phyloP scores from a whole-genome alignment of 2,797 vertebrate genomes.

The Callimico goeldii region DNA sequence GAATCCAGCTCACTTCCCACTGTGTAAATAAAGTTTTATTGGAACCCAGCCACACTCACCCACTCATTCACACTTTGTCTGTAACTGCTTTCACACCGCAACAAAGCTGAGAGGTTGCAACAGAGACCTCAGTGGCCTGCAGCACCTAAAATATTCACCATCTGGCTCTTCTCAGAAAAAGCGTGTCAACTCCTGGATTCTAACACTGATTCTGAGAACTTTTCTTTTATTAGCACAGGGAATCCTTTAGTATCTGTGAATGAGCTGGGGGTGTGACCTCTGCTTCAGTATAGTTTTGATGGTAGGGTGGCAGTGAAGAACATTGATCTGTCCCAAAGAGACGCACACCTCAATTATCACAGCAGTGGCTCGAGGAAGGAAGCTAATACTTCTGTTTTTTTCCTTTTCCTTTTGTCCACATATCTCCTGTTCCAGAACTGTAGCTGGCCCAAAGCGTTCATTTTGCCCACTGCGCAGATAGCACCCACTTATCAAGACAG shows the following conservation, averaged over 20 bases:
- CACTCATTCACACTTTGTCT: background rate
- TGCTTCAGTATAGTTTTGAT: background rate
- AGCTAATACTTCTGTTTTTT: background rate
- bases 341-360: background rate
- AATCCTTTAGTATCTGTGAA: background rate
- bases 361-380: background rate
- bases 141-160: background rate
- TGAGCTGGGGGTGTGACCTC: background rate
- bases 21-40: slow-evolving; percentile 26
- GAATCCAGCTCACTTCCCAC: background rate
- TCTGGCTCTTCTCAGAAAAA: background rate
- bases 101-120: background rate
- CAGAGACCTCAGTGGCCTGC: background rate
- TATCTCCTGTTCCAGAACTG: background rate
- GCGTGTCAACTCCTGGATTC: too few species aligned
- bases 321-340: background rate
- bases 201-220: background rate
- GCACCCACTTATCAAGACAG: too few species aligned
- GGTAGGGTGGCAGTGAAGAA: background rate
- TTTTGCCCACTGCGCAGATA: too few species aligned
- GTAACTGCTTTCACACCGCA: background rate
- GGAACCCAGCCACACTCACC: background rate
- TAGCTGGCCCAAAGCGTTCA: background rate
- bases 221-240: background rate
- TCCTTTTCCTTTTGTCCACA: background rate